Conservation (phyloP, 64 coral and sea anemone species). For the Pocillopora damicornis region DNA sequence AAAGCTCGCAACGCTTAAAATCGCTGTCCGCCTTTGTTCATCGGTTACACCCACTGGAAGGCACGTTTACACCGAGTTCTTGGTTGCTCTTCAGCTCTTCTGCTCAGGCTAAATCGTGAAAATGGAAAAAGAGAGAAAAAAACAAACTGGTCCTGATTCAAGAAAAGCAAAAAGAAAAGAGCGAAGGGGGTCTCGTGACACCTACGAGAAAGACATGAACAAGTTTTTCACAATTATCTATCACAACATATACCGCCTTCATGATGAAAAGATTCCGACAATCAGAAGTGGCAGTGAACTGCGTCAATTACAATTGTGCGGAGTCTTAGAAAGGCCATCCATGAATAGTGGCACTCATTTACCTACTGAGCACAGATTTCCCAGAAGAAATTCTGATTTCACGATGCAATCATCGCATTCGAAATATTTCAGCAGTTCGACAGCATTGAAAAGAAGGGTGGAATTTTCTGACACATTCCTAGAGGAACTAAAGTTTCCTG, state of each 20-base stretch:
- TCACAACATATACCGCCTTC: conserved; percentile 24
- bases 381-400: background rate
- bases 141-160: background rate
- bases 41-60: background rate
- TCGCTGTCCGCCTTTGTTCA: no score
- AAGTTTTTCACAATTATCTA: conserved; percentile 15
- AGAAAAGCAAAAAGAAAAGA: background rate
- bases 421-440: background rate
- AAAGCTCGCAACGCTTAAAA: no score
- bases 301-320: background rate
- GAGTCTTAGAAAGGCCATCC: background rate
- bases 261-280: background rate
- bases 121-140: background rate
- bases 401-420: background rate
- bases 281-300: background rate
- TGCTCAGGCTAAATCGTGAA: background rate
- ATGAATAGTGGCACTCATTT: background rate
- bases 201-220: conserved; percentile 22
- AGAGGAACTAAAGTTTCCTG: background rate
- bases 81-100: background rate
- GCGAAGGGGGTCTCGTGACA: background rate
- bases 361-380: background rate
- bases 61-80: background rate
- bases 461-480: background rate
- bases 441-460: background rate